A percentile compares a stretch with the other conserved stretches of the same genome.
These are phyloP conservation scores for Nannoperca obscura DNA, from an alignment of 2,797 vertebrate genomes.

Conservation along the genomic window DNA sequence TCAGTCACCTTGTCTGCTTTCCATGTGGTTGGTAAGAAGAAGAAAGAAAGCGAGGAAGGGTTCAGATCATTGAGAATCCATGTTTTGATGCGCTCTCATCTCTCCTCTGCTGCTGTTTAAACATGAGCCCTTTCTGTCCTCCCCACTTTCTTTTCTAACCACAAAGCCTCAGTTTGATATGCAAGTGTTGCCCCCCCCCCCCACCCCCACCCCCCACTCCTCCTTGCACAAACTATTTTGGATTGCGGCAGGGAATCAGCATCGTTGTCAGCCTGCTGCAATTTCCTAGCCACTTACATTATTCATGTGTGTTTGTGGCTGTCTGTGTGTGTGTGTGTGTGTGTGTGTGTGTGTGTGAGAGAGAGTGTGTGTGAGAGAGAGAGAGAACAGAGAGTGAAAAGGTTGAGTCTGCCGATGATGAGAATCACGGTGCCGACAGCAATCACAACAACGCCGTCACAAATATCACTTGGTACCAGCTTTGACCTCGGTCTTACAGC, in stretches of 20 bases:
- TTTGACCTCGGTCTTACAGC: conserved; percentile 50
- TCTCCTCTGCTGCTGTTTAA: conserved; percentile 53
- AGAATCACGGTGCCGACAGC: conserved; percentile 62
- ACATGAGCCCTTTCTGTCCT: conserved; percentile 42
- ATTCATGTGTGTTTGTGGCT: conserved; percentile 64
- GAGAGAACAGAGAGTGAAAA: conserved; percentile 43
- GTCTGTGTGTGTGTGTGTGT: conserved; percentile 19
- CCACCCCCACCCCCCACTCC: too few relatives aligned
- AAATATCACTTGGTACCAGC: conserved; percentile 54
- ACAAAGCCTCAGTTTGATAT: conserved; percentile 74
- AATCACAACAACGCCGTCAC: conserved; percentile 61
- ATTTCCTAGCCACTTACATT: conserved; percentile 73
- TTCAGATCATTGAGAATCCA: conserved; percentile 45
- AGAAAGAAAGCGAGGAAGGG: conserved; percentile 20
- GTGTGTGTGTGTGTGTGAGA: conserved; percentile 28
- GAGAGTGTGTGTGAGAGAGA: too few relatives aligned
- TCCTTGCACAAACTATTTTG: conserved; percentile 58
- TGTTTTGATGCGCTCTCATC: conserved; percentile 55
- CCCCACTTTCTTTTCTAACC: conserved; percentile 31
- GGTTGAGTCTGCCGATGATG: conserved; percentile 65
- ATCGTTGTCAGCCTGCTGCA: conserved; percentile 64
- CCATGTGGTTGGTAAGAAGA: conserved; percentile 23
- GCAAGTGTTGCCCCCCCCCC: conserved; percentile 56
- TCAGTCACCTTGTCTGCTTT: conserved; percentile 35
- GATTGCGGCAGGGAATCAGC: conserved; percentile 69